A percentile compares a stretch with the other conserved stretches of the same genome.
Evolutionary conservation across 2,888 invertebrate species (phyloP).

Genomic region (Lasiommata megera): DNA sequence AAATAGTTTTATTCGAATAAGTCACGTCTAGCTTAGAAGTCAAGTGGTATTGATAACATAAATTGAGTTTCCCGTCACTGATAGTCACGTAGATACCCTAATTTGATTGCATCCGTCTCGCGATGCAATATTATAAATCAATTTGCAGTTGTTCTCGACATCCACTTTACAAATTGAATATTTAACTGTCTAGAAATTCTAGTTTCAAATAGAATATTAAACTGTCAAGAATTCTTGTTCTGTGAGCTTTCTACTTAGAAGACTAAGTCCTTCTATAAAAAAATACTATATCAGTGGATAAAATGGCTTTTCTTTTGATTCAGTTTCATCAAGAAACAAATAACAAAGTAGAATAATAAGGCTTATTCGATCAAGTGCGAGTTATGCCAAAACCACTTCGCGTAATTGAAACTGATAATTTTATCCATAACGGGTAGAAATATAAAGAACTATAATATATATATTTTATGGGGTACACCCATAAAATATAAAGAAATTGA

Average conservation of each 20-base stretch:
- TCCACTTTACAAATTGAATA: background rate
- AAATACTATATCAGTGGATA: too few species aligned
- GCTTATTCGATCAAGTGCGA: too few species aligned
- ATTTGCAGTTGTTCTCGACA: background rate
- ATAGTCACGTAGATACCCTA: slow-evolving; percentile 21
- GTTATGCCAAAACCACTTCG: too few species aligned
- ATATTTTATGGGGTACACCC: too few species aligned
- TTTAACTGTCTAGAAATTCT: slow-evolving; percentile 1
- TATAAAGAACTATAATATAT: too few species aligned
- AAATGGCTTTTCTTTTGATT: too few species aligned
- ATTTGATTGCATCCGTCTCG: slow-evolving; percentile 16
- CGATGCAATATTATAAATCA: slow-evolving; percentile 13
- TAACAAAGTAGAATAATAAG: too few species aligned
- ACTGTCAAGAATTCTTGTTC: background rate
- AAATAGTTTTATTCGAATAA: too few species aligned
- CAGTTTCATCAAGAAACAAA: too few species aligned
- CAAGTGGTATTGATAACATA: slow-evolving; percentile 10
- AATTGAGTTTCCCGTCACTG: slow-evolving; percentile 14
- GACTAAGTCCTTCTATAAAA: too few species aligned
- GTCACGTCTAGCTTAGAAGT: slow-evolving; percentile 1
- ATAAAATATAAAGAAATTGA: too few species aligned
- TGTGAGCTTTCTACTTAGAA: background rate
- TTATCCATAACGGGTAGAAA: background rate
- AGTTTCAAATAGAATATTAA: background rate
- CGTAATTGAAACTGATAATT: background rate